Evolutionary conservation across 2,888 invertebrate species (phyloP).

Genomic region (Ptychoptera contaminata): DNA sequence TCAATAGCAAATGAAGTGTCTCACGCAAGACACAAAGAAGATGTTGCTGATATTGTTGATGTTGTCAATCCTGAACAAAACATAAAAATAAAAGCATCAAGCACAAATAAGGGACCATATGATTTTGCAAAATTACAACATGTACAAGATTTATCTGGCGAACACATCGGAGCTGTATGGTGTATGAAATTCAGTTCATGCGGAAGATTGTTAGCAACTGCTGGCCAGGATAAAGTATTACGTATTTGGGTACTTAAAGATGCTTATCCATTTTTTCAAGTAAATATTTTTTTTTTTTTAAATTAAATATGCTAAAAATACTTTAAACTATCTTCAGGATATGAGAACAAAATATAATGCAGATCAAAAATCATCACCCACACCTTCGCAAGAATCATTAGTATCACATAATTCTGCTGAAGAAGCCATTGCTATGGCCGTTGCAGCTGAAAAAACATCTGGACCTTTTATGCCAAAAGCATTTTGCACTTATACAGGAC

Average conservation of each 20-base stretch:
- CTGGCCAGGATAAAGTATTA: constrained; percentile 88
- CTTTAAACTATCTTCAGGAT: constrained; percentile 39
- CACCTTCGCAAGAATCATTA: constrained; percentile 82
- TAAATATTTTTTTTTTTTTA: constrained; percentile 14
- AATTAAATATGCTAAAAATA: background rate
- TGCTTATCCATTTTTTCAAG: constrained; percentile 81
- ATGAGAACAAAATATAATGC: constrained; percentile 91
- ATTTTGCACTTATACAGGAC: constrained; percentile 85
- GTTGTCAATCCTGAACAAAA: constrained; percentile 64
- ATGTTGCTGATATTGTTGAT: constrained; percentile 70
- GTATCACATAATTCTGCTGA: constrained; percentile 60
- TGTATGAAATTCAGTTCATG: constrained; percentile 97
- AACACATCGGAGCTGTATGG: constrained; percentile 91
- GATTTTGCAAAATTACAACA: constrained; percentile 87
- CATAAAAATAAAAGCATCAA: constrained; percentile 84
- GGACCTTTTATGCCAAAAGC: constrained; percentile 78
- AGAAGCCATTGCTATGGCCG: constrained; percentile 39
- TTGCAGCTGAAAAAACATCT: constrained; percentile 40
- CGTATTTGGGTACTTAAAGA: constrained; percentile 90
- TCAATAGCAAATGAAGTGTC: constrained; percentile 78
- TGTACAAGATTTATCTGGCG: constrained; percentile 71
- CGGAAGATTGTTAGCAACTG: constrained; percentile 87
- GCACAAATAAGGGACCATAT: constrained; percentile 92
- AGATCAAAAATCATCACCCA: constrained; percentile 76
- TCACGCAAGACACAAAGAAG: constrained; percentile 74